phyloP scores from a whole-genome alignment of 37 sponge, comb jelly and placozoan species.

The Aphrocallistes beatrix region DNA sequence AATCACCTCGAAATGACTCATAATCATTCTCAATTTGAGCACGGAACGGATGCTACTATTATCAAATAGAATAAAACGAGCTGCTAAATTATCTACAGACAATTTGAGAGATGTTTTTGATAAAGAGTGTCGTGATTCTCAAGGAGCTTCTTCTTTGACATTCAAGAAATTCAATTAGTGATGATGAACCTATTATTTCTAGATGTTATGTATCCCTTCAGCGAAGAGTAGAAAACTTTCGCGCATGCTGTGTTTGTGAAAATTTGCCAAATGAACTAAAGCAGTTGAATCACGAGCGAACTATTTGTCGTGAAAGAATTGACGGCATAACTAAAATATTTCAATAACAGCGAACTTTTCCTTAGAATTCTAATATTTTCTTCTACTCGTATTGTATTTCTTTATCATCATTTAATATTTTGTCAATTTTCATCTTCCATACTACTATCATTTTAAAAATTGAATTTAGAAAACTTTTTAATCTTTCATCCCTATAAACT shows the following conservation, averaged over 20 bases:
- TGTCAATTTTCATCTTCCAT: neutral
- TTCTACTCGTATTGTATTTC: neutral
- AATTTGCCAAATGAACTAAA: neutral
- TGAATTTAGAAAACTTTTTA: no score
- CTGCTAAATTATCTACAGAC: neutral
- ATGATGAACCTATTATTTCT: no score
- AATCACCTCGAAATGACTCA: neutral
- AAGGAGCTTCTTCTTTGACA: neutral
- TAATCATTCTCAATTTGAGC: neutral
- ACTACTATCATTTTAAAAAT: neutral
- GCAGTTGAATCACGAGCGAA: neutral
- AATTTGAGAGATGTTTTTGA: neutral
- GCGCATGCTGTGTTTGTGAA: no score
- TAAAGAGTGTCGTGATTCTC: neutral
- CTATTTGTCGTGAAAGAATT: neutral
- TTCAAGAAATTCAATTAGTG: constrained; percentile 14
- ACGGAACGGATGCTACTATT: constrained; percentile 8
- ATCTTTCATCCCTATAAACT: neutral
- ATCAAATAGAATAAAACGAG: neutral
- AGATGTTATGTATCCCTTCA: no score
- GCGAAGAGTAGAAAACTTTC: no score
- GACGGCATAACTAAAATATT: neutral
- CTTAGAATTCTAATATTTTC: neutral
- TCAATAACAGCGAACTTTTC: neutral
- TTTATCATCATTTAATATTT: neutral